Percentiles rank a stretch among this genome's conserved stretches.
Conservation (phyloP, 2,888 invertebrate genomes). For the Psococerastis gibbosa region DNA sequence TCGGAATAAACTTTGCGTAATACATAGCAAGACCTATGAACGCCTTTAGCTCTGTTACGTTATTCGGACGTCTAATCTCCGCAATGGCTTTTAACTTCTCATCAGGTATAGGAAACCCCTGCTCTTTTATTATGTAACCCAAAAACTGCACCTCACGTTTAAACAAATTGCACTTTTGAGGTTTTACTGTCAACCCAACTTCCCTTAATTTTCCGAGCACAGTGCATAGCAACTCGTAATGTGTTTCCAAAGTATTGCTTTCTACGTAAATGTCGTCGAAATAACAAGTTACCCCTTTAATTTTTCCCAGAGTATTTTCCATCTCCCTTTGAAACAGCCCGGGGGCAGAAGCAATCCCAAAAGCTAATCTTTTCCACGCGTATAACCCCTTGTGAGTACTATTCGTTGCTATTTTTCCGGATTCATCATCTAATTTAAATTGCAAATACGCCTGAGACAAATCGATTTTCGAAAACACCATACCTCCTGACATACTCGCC, state of each 20-base stretch:
- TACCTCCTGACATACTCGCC: not conserved
- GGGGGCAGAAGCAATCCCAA: conserved; percentile 19
- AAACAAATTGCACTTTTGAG: not conserved
- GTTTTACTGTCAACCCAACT: not conserved
- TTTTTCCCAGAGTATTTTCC: not conserved
- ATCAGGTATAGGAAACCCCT: conserved; percentile 12
- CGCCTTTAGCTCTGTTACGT: conserved; percentile 16
- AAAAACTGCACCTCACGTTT: not conserved
- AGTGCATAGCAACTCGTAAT: not conserved
- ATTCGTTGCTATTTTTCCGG: conserved; percentile 18
- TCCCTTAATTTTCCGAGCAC: not conserved
- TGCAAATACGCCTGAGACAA: conserved; percentile 18
- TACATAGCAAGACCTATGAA: conserved; percentile 21
- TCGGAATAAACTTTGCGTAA: conserved; percentile 21
- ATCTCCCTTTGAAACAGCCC: conserved; percentile 17
- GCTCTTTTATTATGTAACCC: not conserved
- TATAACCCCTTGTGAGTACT: conserved; percentile 20
- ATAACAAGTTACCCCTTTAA: not conserved
- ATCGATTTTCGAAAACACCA: conserved; percentile 12
- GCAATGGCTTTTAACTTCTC: conserved; percentile 17
- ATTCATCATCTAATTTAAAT: conserved; percentile 15
- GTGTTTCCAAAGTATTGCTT: not conserved
- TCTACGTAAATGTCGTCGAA: not conserved
- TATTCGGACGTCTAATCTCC: conserved; percentile 16
- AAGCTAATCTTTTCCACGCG: conserved; percentile 18